A percentile compares a stretch with the other conserved stretches of the same genome.
These are phyloP conservation scores for Halocynthia aurantium DNA, from an alignment of 23 tunicate species.

Conservation along the genomic window DNA sequence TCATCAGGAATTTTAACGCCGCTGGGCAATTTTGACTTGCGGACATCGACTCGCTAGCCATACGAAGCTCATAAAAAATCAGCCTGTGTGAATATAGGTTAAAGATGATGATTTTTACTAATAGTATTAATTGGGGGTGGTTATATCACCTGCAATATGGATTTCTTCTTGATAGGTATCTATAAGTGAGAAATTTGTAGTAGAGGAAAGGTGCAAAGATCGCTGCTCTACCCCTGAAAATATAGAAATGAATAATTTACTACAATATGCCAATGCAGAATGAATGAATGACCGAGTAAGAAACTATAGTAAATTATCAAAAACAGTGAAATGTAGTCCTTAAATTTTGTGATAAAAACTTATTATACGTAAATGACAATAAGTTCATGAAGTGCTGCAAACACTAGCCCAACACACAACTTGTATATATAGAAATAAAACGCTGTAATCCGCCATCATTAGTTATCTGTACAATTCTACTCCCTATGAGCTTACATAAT, in stretches of 20 bases:
- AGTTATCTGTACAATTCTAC: not conserved
- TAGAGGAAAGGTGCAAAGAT: slow-evolving; percentile 72
- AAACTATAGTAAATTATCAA: not conserved
- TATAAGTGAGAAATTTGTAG: slow-evolving; percentile 73
- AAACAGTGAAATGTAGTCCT: not conserved
- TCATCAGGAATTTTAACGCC: slow-evolving; percentile 6
- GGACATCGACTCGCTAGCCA: slow-evolving; percentile 30
- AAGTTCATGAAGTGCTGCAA: no score
- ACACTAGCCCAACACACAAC: no score
- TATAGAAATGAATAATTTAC: not conserved
- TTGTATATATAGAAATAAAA: not conserved
- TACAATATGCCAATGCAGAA: not conserved
- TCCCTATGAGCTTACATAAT: slow-evolving; percentile 34
- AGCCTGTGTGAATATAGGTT: slow-evolving; percentile 21
- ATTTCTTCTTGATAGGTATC: slow-evolving; percentile 74
- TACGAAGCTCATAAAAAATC: slow-evolving; percentile 61
- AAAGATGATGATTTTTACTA: not conserved
- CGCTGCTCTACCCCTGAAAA: slow-evolving; percentile 43
- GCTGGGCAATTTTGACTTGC: slow-evolving; percentile 51
- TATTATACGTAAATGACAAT: no score
- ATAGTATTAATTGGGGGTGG: not conserved
- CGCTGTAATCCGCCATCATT: not conserved
- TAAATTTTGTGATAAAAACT: no score
- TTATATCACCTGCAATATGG: slow-evolving; percentile 75
- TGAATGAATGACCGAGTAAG: not conserved